Base-by-base conservation (phyloP, 2,888 invertebrate genomes). In the Agonum fuliginosum region DNA sequence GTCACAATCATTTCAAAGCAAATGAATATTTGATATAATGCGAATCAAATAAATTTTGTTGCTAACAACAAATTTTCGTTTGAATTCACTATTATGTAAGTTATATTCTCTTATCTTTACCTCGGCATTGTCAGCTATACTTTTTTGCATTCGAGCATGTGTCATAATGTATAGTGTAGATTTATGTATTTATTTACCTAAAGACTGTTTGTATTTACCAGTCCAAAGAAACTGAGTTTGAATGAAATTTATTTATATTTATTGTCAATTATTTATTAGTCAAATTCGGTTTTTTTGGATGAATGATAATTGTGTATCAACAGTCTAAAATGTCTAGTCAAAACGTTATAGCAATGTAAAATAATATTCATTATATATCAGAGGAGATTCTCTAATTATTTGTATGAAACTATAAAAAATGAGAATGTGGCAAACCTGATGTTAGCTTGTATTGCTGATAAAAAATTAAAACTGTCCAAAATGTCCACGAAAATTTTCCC, bases 161-260 rank as follows among this genome's bases (percentile, higher is more conserved):
- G 17, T 62, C 58, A 62, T 62, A 46, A 20, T 75, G 75, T 75
- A 75, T 75, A 75, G 75, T 75, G 51, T 75, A 75, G 75, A 67
- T 75, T 65, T 67, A 75, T 75, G 67, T 75, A 74, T 75, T 67
- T 67, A 75, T 75, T 75, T 67, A 34, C 41, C 20, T 62, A 43
- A 41, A n/a, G 41, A 22, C 41, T 67, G 67, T 41, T 67, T 43
- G 20, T 67, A 41, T 67, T 54, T 54, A 62, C 24, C 70, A 46
- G 37, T 46, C 70, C 70, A 70, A 46, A 24, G 6, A 43, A 70
- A 70, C 46, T 46, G 70, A 46, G 5, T 46, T 67, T 67, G 67
- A 54, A 54, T 8, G 27, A 34, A 22, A 22, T 22, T 62, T 17
- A 20, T 67, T 67, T 67, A 14, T 71, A 54, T 72, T 72, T 54